A percentile compares a stretch with the other conserved stretches of the same genome.
phyloP scores from a whole-genome alignment of 2,797 vertebrate genomes.

The Psittacula echo region DNA sequence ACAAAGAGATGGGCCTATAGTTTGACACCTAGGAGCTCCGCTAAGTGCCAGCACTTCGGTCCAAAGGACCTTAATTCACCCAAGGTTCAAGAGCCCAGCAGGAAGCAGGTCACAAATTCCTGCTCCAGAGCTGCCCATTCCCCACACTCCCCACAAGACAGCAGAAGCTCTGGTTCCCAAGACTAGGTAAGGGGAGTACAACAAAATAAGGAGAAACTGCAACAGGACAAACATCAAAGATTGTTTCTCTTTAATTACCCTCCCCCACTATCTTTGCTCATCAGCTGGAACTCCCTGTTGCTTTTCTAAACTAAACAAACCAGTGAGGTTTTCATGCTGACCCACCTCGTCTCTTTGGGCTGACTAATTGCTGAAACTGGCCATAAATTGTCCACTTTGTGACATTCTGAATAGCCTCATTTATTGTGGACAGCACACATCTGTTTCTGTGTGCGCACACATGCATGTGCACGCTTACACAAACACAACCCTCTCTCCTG shows the following conservation, averaged over 20 bases:
- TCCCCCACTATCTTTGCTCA: slow-evolving; percentile 36
- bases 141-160: background rate
- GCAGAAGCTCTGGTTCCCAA: background rate
- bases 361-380: slow-evolving; percentile 64
- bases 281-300: slow-evolving; percentile 60
- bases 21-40: background rate
- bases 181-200: background rate
- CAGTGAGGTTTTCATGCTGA: slow-evolving; percentile 36
- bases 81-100: background rate
- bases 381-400: slow-evolving; percentile 67
- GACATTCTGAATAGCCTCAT: slow-evolving; percentile 64
- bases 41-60: background rate
- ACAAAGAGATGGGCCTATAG: background rate
- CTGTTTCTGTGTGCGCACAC: slow-evolving; percentile 25
- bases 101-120: background rate
- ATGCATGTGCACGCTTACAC: background rate
- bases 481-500: slow-evolving; percentile 9
- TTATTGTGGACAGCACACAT: slow-evolving; percentile 68
- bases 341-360: slow-evolving; percentile 35
- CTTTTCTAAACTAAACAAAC: slow-evolving; percentile 62
- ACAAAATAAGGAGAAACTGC: slow-evolving; percentile 5
- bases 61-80: background rate
- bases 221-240: slow-evolving; percentile 53
- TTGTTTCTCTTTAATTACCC: slow-evolving; percentile 73
- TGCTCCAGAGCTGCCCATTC: background rate